Percentiles rank a stretch among this genome's conserved stretches.
phyloP scores from a whole-genome alignment of 2,888 invertebrate species.

The Esperia sulphurella region DNA sequence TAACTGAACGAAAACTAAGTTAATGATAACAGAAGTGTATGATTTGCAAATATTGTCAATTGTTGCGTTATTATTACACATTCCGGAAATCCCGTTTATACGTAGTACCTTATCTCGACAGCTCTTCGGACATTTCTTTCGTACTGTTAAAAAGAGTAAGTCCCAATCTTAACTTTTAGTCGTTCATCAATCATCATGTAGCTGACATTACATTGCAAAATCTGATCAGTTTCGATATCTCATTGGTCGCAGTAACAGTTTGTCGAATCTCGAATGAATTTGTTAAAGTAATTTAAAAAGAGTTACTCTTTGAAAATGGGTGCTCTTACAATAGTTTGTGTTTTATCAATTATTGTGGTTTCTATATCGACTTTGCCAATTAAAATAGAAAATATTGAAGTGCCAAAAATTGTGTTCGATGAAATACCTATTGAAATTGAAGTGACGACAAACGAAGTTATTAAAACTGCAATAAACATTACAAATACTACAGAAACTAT shows the following conservation, averaged over 20 bases:
- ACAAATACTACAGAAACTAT: not conserved
- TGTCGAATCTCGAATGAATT: slow-evolving; percentile 1
- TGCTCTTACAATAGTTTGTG: slow-evolving; percentile 17
- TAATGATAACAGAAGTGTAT: too few relatives aligned
- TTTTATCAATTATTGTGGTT: slow-evolving; percentile 21
- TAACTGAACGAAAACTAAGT: too few relatives aligned
- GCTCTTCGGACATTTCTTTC: not conserved
- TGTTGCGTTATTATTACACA: not conserved
- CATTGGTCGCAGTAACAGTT: not conserved
- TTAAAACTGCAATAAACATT: not conserved
- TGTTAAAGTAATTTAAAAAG: not conserved
- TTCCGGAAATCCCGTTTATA: not conserved
- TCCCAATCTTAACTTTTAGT: slow-evolving; percentile 8
- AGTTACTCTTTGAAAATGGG: slow-evolving; percentile 23
- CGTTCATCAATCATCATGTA: slow-evolving; percentile 17
- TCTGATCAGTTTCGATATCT: not conserved
- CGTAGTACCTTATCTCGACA: not conserved
- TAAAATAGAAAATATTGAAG: slow-evolving; percentile 4
- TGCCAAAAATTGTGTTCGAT: not conserved
- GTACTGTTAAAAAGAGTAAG: not conserved
- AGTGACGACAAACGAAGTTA: not conserved
- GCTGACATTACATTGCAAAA: slow-evolving; percentile 5
- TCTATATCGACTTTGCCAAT: slow-evolving; percentile 29
- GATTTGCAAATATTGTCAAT: too few relatives aligned
- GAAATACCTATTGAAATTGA: not conserved